Evolutionary conservation across 2,797 vertebrate species (phyloP), one percentile per base, ranked within the genome.

Genomic region (Threskiornis aethiopicus): DNA sequence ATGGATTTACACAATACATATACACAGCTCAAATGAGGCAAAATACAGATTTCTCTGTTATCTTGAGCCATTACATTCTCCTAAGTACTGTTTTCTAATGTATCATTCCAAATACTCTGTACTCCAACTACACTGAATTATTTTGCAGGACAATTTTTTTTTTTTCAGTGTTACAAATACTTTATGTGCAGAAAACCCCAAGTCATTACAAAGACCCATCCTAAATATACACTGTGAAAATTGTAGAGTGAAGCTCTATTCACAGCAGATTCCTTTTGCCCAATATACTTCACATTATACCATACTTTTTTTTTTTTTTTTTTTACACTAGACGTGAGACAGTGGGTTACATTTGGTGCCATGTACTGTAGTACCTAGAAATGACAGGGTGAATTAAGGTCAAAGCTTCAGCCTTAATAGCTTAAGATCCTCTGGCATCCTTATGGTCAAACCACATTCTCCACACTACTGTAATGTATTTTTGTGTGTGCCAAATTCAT

Each of bases 331-430:
- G n/a, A 89, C 69, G 44, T 44, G 54, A 96, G 78, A 82, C 81
- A 71, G 80, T 37, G 46, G 76, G 85, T 92, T 90, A 87, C 61
- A 80, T 91, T 93, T 92, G 62, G 67, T 87, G 51, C 65, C 82
- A 84, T 54, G 37, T 33, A 35, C 78, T 90, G 57, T 89, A 95
- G 91, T 77, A 94, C 75, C 66, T 82, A 92, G 73, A 94, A 93
- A 89, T 59, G 69, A 75, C 76, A 94, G 89, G 95, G 89, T 96
- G 85, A 97, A 89, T 82, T 89, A 91, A 96, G 93, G 95, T 97
- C 96, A 97, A 90, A 90, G n/a, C 71, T 95, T 89, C 83, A 96
- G 84, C 35, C 58, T 85, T 92, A 96, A 92, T 58, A 96, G 79
- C 77, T 90, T 89, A 88, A 86, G 91, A 90, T 95, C 81, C 69